Percentiles rank a stretch among this genome's conserved stretches.
phyloP scores from a whole-genome alignment of 2,888 invertebrate genomes.

The Oligia fasciuncula region DNA sequence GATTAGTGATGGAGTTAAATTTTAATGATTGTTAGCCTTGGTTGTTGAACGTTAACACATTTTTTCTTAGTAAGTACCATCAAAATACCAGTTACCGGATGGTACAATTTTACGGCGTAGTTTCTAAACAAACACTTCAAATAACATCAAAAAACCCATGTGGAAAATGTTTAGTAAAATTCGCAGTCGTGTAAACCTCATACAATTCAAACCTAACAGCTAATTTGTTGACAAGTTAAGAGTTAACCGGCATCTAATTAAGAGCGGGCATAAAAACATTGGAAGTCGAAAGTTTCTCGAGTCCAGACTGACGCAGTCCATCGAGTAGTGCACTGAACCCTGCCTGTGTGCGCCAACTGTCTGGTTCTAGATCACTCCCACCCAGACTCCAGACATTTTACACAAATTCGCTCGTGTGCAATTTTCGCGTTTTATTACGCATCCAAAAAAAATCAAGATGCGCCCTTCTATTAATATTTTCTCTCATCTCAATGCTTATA shows the following conservation, averaged over 20 bases:
- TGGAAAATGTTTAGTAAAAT: conserved; percentile 3
- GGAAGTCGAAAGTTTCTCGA: conserved; percentile 57
- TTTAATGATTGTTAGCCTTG: conserved; percentile 46
- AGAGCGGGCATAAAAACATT: conserved; percentile 52
- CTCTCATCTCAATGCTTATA: not conserved
- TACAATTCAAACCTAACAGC: conserved; percentile 35
- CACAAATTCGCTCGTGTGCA: conserved; percentile 56
- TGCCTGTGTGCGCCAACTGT: conserved; percentile 62
- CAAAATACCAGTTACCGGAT: conserved; percentile 10
- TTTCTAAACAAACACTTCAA: conserved; percentile 8
- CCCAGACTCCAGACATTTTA: conserved; percentile 69
- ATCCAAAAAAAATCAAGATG: not conserved
- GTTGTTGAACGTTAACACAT: conserved; percentile 11
- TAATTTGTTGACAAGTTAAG: conserved; percentile 37
- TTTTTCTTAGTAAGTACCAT: conserved; percentile 11
- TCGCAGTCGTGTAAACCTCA: conserved; percentile 2
- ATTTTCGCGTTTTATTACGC: conserved; percentile 41
- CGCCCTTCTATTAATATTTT: not conserved
- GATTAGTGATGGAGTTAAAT: conserved; percentile 56
- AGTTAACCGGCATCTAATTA: conserved; percentile 60
- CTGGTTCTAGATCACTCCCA: conserved; percentile 70
- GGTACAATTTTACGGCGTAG: conserved; percentile 22
- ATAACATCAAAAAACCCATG: not conserved
- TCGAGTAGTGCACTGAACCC: conserved; percentile 73
- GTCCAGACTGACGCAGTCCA: conserved; percentile 67